Evolutionary conservation across 2,797 vertebrate genomes (phyloP), one percentile per base, ranked within the genome.

Genomic region (Staurois parvus): DNA sequence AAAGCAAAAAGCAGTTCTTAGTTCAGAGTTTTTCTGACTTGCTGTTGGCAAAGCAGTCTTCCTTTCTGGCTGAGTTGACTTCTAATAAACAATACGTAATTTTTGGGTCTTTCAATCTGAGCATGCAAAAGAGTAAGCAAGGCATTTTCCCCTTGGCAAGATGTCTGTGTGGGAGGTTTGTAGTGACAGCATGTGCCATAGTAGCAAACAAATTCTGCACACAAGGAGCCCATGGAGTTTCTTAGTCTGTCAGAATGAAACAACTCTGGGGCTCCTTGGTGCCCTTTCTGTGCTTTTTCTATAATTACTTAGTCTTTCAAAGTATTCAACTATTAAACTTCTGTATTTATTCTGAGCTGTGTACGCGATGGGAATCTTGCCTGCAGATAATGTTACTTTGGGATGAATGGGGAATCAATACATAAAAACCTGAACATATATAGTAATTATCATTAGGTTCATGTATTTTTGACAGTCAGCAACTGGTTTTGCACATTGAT

Each of bases 91-190:
- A 75, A 69, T 69, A 40, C 40, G 28, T 79, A 17, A 85, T 59
- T 69, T 69, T 75, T 17, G 56, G 40, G 68, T 76, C 74, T 80
- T 81, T 70, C 45, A 85, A 85, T 85, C 59, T 56, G 62, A 70
- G 42, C 52, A 6, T 1, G 24, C 7, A 64, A 28, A 56, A 34
- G 30, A 81, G 76, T 68, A 75, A 59, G 69, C 59, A 40, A 81
- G 32, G 77, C 77, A 75, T 74, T 85, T 45, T 69, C 72, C 59
- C 84, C 77, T 48, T 81, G 84, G 84, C 84, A 75, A 66, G 77
- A 69, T 69, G 42, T 75, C 70, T 81, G 70, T 56, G 84, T 80
- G 77, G 84, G 84, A 26, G 84, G 40, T 77, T 80, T 59, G 77
- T 80, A 80, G 77, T 85, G 84, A 74, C 76, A 85, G 72, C 32